Percentiles rank a stretch among this genome's conserved stretches.
phyloP scores from a whole-genome alignment of 2,888 invertebrate species.

The Argyresthia albistria region DNA sequence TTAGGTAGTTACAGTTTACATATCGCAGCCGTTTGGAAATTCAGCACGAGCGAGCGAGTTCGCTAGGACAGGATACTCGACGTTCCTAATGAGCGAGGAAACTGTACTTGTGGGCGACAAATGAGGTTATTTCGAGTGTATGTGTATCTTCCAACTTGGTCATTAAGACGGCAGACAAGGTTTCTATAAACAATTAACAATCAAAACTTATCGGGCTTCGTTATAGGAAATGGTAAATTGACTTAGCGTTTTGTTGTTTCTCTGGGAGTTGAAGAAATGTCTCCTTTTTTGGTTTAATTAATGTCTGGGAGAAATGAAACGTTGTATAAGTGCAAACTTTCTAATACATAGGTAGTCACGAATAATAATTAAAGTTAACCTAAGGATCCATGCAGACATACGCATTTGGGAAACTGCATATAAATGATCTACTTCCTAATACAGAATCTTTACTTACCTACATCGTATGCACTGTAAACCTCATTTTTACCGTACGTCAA shows the following conservation, averaged over 20 bases:
- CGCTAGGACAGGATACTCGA: conserved; percentile 18
- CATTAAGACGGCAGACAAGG: not conserved
- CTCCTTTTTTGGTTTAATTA: too few relatives aligned
- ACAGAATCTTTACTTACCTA: too few relatives aligned
- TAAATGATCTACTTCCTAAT: too few relatives aligned
- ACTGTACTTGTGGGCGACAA: conserved; percentile 14
- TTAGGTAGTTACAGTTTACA: not conserved
- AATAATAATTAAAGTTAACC: too few relatives aligned
- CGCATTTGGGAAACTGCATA: too few relatives aligned
- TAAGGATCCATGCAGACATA: too few relatives aligned
- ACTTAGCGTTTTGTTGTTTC: too few relatives aligned
- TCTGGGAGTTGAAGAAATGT: too few relatives aligned
- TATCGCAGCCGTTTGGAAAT: conserved; percentile 17
- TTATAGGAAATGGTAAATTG: not conserved
- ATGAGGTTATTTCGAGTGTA: conserved; percentile 21
- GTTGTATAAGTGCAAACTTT: too few relatives aligned
- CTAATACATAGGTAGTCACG: too few relatives aligned
- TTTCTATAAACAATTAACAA: not conserved
- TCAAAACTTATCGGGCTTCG: not conserved
- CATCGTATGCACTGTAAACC: too few relatives aligned
- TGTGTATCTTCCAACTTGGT: conserved; percentile 1
- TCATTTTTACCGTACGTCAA: not conserved
- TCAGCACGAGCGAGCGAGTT: conserved; percentile 23
- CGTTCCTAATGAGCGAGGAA: conserved; percentile 31
- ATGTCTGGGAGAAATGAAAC: too few relatives aligned